Conservation (phyloP, 2,113 vertebrate genomes). For the Chinchilla lanigera region DNA sequence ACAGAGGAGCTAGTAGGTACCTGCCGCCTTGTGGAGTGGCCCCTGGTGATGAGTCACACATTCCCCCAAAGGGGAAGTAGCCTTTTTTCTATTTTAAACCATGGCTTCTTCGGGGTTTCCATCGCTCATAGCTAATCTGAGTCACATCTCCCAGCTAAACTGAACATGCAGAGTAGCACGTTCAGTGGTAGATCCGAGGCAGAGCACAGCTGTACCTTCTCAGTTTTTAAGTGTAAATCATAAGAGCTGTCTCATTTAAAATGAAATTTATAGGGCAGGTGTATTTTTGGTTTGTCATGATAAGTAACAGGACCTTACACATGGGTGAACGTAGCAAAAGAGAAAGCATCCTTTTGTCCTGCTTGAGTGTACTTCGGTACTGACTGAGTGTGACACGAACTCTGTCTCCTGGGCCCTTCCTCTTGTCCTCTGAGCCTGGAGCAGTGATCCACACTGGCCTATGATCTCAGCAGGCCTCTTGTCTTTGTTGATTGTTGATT, state of each 20-base stretch:
- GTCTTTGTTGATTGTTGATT: neutral
- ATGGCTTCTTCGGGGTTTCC: neutral
- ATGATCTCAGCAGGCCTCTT: neutral
- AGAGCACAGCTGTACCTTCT: neutral
- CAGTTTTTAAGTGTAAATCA: neutral
- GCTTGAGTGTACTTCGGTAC: neutral
- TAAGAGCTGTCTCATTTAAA: neutral
- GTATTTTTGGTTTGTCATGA: neutral
- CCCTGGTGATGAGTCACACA: neutral
- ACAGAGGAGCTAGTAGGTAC: neutral
- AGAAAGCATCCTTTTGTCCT: neutral
- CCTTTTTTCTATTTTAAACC: neutral
- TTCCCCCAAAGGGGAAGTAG: neutral
- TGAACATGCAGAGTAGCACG: neutral
- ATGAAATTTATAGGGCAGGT: neutral
- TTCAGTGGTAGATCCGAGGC: neutral
- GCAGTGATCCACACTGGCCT: neutral
- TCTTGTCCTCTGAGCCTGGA: neutral
- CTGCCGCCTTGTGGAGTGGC: rapidly evolving
- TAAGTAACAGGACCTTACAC: neutral
- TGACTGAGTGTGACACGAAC: rapidly evolving
- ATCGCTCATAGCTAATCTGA: neutral
- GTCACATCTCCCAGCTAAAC: neutral
- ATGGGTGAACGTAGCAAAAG: neutral
- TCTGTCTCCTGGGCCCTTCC: neutral